phyloP scores from a whole-genome alignment of 2,113 vertebrate genomes.

The Engystomops pustulosus region DNA sequence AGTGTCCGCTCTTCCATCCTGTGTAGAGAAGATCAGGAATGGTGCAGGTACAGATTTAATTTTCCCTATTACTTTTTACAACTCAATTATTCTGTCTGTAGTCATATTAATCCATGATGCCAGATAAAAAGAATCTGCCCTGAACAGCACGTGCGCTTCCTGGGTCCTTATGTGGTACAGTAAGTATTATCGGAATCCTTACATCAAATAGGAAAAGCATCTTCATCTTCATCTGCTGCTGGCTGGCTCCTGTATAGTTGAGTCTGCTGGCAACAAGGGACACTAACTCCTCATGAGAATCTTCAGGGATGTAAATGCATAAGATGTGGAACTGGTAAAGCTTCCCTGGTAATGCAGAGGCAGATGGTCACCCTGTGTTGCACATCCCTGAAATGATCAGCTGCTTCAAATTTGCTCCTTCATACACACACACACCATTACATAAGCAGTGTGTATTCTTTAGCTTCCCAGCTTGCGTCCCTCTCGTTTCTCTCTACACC shows the following conservation, averaged over 20 bases:
- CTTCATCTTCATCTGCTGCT: background rate
- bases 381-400: constrained; percentile 55
- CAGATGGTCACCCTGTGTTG: constrained; percentile 59
- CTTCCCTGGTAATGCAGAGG: constrained; percentile 46
- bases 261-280: background rate
- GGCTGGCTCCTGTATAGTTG: background rate
- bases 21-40: too few relatives aligned
- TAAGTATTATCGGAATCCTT: background rate
- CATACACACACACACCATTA: constrained; percentile 57
- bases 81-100: too few relatives aligned
- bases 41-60: too few relatives aligned
- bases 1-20: too few relatives aligned
- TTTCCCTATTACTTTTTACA: too few relatives aligned
- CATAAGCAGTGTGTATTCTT: constrained; percentile 58
- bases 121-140: background rate
- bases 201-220: background rate
- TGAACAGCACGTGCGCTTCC: background rate
- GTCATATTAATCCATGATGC: too few relatives aligned
- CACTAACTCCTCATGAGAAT: constrained; percentile 19
- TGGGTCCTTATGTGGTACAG: background rate
- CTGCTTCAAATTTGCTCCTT: constrained; percentile 53
- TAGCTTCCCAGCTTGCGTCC: constrained; percentile 53
- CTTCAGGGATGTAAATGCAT: background rate
- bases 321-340: constrained; percentile 13
- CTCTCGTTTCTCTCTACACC: constrained; percentile 56